A percentile compares a stretch with the other conserved stretches of the same genome.
These are phyloP conservation scores for Heterodera carotae DNA, from an alignment of 1,140 invertebrate genomes.

Conservation along the genomic window DNA sequence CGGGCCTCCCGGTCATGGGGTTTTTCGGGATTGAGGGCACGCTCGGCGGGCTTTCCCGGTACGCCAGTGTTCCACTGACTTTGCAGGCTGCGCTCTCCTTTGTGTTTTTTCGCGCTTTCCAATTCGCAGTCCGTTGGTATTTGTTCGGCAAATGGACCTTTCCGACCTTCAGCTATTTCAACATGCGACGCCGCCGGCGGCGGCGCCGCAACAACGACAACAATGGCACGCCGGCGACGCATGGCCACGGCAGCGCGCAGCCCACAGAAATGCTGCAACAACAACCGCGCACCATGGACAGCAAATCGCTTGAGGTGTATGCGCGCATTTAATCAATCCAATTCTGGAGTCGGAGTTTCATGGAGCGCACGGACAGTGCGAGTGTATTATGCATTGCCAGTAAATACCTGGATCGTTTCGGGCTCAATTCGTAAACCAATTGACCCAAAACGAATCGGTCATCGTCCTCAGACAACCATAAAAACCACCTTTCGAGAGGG, in stretches of 20 bases:
- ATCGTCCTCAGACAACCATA: too few species aligned
- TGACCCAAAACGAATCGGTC: too few species aligned
- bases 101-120: slow-evolving; percentile 41
- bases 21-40: too few species aligned
- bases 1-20: too few species aligned
- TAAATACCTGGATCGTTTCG: too few species aligned
- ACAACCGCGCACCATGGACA: slow-evolving; percentile 26
- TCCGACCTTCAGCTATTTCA: slow-evolving; percentile 52
- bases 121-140: slow-evolving; percentile 52
- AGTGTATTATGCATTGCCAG: neutral
- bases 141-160: slow-evolving; percentile 51
- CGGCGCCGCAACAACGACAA: too few species aligned
- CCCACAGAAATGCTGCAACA: too few species aligned
- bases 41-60: too few species aligned
- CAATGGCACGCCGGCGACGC: neutral
- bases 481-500: too few species aligned
- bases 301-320: slow-evolving; percentile 27
- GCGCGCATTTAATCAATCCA: too few species aligned
- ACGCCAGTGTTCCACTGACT: neutral
- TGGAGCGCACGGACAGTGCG: too few species aligned
- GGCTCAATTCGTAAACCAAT: too few species aligned
- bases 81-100: slow-evolving; percentile 42
- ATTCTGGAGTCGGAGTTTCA: neutral
- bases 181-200: slow-evolving; percentile 14
- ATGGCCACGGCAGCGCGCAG: slow-evolving; percentile 5